Conservation (phyloP, 2,797 vertebrate genomes). For the Holocentrus rufus region DNA sequence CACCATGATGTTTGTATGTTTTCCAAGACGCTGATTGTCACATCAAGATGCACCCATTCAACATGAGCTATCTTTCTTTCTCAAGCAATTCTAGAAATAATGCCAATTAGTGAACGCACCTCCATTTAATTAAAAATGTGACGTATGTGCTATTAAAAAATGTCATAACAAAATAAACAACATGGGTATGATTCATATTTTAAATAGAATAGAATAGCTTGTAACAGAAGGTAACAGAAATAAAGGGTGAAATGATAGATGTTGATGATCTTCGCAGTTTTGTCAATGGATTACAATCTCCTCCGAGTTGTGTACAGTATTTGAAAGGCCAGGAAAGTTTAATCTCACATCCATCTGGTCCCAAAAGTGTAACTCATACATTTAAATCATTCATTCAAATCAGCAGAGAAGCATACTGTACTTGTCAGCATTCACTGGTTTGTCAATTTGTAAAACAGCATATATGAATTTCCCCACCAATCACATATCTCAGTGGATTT, state of each 20-base stretch:
- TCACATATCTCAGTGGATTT: slow-evolving; percentile 55
- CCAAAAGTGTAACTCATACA: slow-evolving; percentile 26
- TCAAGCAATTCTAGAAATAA: neutral
- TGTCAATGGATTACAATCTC: neutral
- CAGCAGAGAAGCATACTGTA: slow-evolving; percentile 38
- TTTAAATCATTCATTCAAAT: slow-evolving; percentile 50
- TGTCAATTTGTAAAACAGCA: slow-evolving; percentile 63
- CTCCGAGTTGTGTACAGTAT: slow-evolving; percentile 5
- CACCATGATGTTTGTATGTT: slow-evolving; percentile 51
- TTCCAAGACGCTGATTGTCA: slow-evolving; percentile 4
- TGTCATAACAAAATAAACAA: neutral
- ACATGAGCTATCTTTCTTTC: neutral
- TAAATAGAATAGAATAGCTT: neutral
- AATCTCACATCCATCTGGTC: slow-evolving; percentile 4
- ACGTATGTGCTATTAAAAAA: neutral
- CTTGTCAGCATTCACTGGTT: slow-evolving; percentile 65
- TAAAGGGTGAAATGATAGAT: neutral
- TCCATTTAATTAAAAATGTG: slow-evolving; percentile 13
- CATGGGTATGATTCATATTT: slow-evolving; percentile 1
- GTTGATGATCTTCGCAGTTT: neutral
- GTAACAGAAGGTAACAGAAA: neutral
- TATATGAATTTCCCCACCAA: slow-evolving; percentile 62
- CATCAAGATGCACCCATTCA: neutral
- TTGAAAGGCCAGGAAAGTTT: no score
- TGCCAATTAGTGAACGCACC: no score